Evolutionary conservation across 2,888 invertebrate species (phyloP), one percentile per base, ranked within the genome.

Genomic region (Archaeoteleia sp.): DNA sequence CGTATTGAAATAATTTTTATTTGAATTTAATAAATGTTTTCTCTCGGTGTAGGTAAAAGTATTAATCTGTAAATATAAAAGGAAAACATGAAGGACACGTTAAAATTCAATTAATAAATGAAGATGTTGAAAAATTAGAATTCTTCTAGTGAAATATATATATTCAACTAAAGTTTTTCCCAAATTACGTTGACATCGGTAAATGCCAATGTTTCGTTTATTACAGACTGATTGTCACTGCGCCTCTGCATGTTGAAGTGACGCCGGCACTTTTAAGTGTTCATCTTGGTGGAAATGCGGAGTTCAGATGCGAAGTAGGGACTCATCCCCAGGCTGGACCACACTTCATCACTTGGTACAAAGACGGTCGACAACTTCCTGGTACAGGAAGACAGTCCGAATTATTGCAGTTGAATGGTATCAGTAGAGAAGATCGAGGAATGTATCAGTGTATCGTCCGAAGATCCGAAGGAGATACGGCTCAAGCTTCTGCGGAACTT

Each of bases 371-470:
- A 10, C 90, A 90, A 80, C 82, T 91, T 72, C 91, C 91, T 0
- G 90, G 89, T 54, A 89, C 91, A 3, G 90, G 91, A 4, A 87
- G 91, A 70, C 90, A 90, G 66, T 88, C 89, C 39, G 91, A 92
- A 75, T 88, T 89, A 27, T 80, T 92, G 48, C 86, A 90, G 46
- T 88, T 92, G 73, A 89, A 89, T 70, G 89, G 90, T 57, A 91
- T 92, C 32, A 90, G 90, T 29, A 87, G 92, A 48, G 92, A 92
- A 77, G 92, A 92, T 81, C 88, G 91, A 61, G 92, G 92, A 74
- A 92, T 92, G 91, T 92, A 92, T 82, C 92, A 92, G 81, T 93
- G 92, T 81, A 88, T 92, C 67, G 92, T 91, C 4, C 86, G 91
- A 65, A 86, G 92, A 69, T 88, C 91, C 23, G 92, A 92, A 80